A percentile compares a stretch with the other conserved stretches of the same genome.
phyloP scores from a whole-genome alignment of 2,888 invertebrate species.

The Philopedon plagiatum region DNA sequence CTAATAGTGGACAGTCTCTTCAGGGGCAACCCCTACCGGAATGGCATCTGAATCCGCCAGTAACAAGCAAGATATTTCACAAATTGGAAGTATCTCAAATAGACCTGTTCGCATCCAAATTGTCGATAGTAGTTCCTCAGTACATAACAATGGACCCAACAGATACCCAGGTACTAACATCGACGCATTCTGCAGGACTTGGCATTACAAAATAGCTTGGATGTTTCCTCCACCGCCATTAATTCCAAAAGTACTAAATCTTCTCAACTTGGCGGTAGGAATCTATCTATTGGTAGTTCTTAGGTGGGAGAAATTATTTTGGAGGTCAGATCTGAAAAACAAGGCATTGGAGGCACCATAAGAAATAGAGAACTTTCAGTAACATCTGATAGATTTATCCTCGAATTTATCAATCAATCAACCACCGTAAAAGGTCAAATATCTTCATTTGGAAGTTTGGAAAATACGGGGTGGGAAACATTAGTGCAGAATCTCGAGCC shows the following conservation, averaged over 20 bases:
- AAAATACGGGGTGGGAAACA: conserved; percentile 42
- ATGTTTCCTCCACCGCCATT: conserved; percentile 58
- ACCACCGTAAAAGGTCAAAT: neutral
- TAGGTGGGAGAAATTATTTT: conserved; percentile 55
- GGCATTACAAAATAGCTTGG: conserved; percentile 48
- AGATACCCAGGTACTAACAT: no score
- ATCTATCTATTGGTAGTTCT: neutral
- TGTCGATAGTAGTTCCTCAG: conserved; percentile 42
- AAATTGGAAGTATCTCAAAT: conserved; percentile 45
- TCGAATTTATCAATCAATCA: neutral
- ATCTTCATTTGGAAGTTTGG: conserved; percentile 45
- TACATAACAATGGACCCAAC: conserved; percentile 37
- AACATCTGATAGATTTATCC: neutral
- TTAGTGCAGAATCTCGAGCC: no score
- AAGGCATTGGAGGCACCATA: conserved; percentile 55
- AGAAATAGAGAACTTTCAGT: neutral
- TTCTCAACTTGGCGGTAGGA: conserved; percentile 31
- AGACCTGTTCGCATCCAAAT: conserved; percentile 48
- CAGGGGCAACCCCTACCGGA: conserved; percentile 34
- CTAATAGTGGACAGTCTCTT: conserved; percentile 47
- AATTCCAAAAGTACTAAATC: conserved; percentile 54
- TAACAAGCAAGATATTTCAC: conserved; percentile 33
- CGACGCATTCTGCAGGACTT: conserved; percentile 46
- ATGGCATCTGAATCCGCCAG: conserved; percentile 42
- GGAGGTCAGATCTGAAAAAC: conserved; percentile 57